These are phyloP conservation scores for Hestina assimilis DNA, from an alignment of 1,140 invertebrate species.

Conservation along the genomic window DNA sequence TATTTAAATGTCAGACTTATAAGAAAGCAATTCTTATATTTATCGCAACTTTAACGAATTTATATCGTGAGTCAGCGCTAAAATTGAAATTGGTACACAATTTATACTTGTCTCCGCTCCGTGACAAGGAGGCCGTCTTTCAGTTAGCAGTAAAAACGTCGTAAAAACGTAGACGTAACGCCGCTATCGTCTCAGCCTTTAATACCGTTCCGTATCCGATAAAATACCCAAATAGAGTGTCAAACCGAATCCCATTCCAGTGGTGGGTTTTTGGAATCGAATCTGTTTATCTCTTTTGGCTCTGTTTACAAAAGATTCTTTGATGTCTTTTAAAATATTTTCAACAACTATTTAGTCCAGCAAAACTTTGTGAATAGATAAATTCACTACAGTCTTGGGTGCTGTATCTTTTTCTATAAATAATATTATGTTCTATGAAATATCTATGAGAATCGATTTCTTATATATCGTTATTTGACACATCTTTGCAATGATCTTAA, in stretches of 20 bases:
- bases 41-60: not conserved
- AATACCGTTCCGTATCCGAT: constrained; percentile 22
- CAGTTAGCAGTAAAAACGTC: constrained; percentile 45
- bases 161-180: constrained; percentile 39
- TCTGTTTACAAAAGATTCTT: not conserved
- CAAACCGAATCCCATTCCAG: constrained; percentile 20
- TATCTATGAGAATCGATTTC: too few relatives aligned
- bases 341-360: not conserved
- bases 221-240: constrained; percentile 31
- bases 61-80: constrained; percentile 7
- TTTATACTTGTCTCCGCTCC: constrained; percentile 14
- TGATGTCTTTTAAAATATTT: not conserved
- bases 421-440: too few relatives aligned
- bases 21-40: not conserved
- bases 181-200: constrained; percentile 17
- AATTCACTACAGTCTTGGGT: too few relatives aligned
- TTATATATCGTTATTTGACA: too few relatives aligned
- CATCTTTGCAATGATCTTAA: too few relatives aligned
- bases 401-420: too few relatives aligned
- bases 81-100: constrained; percentile 15
- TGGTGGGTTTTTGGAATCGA: constrained; percentile 13
- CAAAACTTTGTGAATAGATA: too few relatives aligned
- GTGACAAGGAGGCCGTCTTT: constrained; percentile 19
- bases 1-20: too few relatives aligned
- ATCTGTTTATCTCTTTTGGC: constrained; percentile 10